Evolutionary conservation across 2,888 invertebrate genomes (phyloP).

Genomic region (Drosophila emarginata): DNA sequence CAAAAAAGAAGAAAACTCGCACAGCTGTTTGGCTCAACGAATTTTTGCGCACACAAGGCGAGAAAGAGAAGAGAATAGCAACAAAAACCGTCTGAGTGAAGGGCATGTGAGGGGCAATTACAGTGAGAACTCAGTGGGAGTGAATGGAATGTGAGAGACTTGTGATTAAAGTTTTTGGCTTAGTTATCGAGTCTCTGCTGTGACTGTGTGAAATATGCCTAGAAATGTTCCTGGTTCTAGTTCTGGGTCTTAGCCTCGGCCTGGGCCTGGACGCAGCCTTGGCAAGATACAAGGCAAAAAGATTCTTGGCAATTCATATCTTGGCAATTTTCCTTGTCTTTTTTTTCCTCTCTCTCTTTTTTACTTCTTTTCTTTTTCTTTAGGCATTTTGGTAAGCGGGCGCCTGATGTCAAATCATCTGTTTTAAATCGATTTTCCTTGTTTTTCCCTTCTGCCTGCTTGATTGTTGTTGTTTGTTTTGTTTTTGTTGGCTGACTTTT

Average conservation of each 20-base stretch:
- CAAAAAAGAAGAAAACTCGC: slow-evolving; percentile 11
- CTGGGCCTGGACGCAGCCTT: slow-evolving; percentile 1
- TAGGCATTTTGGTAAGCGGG: slow-evolving; percentile 3
- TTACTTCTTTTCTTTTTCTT: neutral
- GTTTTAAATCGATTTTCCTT: slow-evolving; percentile 72
- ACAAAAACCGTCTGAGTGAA: neutral
- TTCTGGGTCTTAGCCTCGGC: neutral
- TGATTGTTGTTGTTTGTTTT: slow-evolving; percentile 7
- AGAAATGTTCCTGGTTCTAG: neutral
- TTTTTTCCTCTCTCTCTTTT: neutral
- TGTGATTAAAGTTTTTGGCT: slow-evolving; percentile 1
- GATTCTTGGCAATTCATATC: slow-evolving; percentile 35
- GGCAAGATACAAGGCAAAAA: slow-evolving; percentile 5
- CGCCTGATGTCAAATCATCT: slow-evolving; percentile 68
- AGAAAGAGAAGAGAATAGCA: slow-evolving; percentile 5
- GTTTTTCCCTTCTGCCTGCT: slow-evolving; percentile 23
- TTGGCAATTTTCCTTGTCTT: slow-evolving; percentile 6
- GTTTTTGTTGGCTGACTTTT: slow-evolving; percentile 14
- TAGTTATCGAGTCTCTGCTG: neutral
- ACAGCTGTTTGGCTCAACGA: slow-evolving; percentile 56
- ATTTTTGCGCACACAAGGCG: slow-evolving; percentile 22
- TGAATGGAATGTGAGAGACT: neutral
- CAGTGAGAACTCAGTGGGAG: neutral
- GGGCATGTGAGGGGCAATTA: slow-evolving; percentile 13
- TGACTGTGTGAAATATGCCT: slow-evolving; percentile 10